Base-by-base conservation (phyloP, 1,140 invertebrate genomes). In the Marisa cornuarietis region DNA sequence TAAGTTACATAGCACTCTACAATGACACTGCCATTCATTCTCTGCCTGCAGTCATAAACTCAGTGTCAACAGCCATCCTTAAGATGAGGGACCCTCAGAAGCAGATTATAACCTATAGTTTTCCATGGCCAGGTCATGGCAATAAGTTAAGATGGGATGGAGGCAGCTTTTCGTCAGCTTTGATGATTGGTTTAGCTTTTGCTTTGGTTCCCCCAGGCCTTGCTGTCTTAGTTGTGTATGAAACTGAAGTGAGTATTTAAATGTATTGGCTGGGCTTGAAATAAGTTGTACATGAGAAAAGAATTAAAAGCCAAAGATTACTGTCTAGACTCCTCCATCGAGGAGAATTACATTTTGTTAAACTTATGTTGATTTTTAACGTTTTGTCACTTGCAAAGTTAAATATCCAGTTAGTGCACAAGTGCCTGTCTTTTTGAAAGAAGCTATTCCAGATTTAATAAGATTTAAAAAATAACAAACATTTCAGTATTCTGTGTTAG, bases 11-110 rank as follows among this genome's bases (percentile, higher is more conserved):
- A n/a, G 90, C 94, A 54, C 91, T 95, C 76, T 96, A 95, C 91
- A 96, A 96, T 86, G 95, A 95, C 85, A 95, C 95, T 0, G 94
- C 93, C 85, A 93, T 94, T 66, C 95, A 96, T 91, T 94, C 94
- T 62, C 91, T 96, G 80, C 95, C 95, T 3, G 94, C 95, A 73
- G 90, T 95, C 22, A 91, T 96, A 52, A 96, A 95, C 88, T 87
- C 95, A 52, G 91, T 96, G 77, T 94, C 93, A 77, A 96, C 96
- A 88, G 92, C 92, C 54, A 91, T 95, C 78, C 93, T 95, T 8
- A 77, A 77, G 24, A 63, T 78, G n/a, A n/a, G 75, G n/a, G 69
- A 81, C 72, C 58, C 22, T 20, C 75, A 66, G n/a, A 51, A 68
- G 0, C 62, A 73, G 13, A 84, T 91, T 54, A 80, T 82, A 54